Conservation (phyloP, 30 jellyfish, hydroid and myxozoan genomes). For the Hydractinia echinata region DNA sequence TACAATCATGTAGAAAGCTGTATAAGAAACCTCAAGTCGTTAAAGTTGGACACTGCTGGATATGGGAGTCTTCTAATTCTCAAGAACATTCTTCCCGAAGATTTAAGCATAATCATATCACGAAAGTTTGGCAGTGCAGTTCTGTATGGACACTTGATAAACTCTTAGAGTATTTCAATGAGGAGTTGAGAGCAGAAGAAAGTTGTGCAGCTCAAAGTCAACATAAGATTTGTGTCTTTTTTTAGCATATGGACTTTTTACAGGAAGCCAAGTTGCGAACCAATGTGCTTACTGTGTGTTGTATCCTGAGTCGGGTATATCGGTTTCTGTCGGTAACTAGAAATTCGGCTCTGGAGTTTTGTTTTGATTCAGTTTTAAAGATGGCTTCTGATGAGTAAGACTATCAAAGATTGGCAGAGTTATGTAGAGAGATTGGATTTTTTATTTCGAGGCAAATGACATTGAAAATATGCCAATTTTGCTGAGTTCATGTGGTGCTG, state of each 20-base stretch:
- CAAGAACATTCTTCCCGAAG: no score
- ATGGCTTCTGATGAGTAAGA: constrained; percentile 2
- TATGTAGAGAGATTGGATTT: not conserved
- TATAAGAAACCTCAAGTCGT: constrained; percentile 25
- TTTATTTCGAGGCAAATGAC: constrained; percentile 13
- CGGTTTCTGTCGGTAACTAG: no score
- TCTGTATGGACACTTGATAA: not conserved
- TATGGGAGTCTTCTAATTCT: constrained; percentile 19
- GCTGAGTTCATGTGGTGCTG: constrained; percentile 24
- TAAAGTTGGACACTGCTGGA: constrained; percentile 25
- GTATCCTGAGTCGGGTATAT: no score
- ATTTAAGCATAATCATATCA: no score
- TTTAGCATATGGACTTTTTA: no score
- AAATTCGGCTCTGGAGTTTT: constrained; percentile 5
- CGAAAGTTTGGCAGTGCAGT: no score
- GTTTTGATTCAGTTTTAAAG: not conserved
- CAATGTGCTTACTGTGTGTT: no score
- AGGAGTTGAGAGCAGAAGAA: constrained; percentile 12
- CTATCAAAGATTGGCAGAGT: constrained; percentile 6
- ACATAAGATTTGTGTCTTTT: no score
- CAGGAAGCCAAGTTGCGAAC: no score
- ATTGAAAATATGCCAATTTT: not conserved
- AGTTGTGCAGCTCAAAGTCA: constrained; percentile 16
- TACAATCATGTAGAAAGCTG: constrained; percentile 19
- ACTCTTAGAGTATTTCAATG: constrained; percentile 15